Conservation (phyloP, 2,113 vertebrate species). For the Ptychochromis oligacanthus region DNA sequence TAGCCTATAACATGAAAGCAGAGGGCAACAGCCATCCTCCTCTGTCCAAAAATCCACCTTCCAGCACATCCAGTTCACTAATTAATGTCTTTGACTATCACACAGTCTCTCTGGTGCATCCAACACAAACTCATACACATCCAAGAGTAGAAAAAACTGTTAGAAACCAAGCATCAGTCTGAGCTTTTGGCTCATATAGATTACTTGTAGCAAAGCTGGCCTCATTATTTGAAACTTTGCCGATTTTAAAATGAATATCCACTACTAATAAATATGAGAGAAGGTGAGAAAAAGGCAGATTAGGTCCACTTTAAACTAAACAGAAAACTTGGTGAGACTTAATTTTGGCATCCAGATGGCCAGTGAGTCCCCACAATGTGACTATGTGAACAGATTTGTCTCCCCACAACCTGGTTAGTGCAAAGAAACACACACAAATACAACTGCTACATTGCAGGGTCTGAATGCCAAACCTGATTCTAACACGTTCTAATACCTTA, state of each 20-base stretch:
- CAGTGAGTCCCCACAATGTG: neutral
- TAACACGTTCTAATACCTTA: constrained; percentile 14
- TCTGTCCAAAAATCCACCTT: neutral
- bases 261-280: neutral
- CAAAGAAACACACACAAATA: constrained; percentile 3
- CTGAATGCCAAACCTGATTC: neutral
- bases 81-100: neutral
- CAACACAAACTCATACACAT: neutral
- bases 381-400: neutral
- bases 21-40: neutral
- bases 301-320: neutral
- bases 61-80: neutral
- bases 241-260: neutral
- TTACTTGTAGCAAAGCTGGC: neutral
- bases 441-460: constrained; percentile 11
- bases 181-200: neutral
- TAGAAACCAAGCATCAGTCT: neutral
- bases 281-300: neutral
- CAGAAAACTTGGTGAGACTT: neutral
- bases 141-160: neutral
- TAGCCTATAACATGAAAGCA: neutral
- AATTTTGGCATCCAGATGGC: neutral
- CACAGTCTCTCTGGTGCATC: neutral
- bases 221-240: neutral
- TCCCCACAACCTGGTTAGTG: neutral